Base-by-base conservation (phyloP, 2,797 vertebrate genomes). In the Geotria australis region DNA sequence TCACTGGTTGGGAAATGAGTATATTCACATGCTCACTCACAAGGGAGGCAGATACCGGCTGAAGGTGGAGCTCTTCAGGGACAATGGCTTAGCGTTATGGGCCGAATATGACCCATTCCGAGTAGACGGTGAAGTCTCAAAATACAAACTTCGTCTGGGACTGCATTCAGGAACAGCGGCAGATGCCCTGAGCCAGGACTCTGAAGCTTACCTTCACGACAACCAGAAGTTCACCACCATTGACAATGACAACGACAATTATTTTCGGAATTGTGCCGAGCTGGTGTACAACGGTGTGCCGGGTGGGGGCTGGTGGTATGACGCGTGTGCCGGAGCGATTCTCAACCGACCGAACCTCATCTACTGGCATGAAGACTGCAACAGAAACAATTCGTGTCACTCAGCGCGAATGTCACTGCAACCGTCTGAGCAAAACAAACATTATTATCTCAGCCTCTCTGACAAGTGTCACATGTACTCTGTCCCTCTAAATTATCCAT, bases 211-310 rank as follows among this genome's bases (percentile, higher is more conserved):
- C 68, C 74, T 85, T 57, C 83, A 85, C 14, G 80, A 85, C 66
- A 88, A 85, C 71, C 77, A 80, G 63, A 77, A 66, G 62, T 83
- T 83, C 67, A 81, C 77, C 64, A 81, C 78, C 10, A 80, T 79
- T 65, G 78, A 81, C 68, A 71, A 67, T 61, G 78, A 83, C 67
- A 83, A 83, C 1, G 76, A 81, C 65, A 85, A 81, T 63, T 82
- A 76, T 63, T 81, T 74, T 61, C 75, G 79, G 65, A 83, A 82
- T 7, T 83, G 73, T 49, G 80, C 78, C 59, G 75, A 72, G 61
- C 49, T 85, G 64, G 76, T 83, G 62, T 77, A 74, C 58, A 76
- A 73, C 47, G 79, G 74, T 1, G 63, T 81, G 38, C 67, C 78
- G 0, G 77, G 77, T 6, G 77, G 75, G 12, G 77, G 78, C 2